phyloP scores from a whole-genome alignment of 1,140 invertebrate species.

The Sarcophaga bullata region DNA sequence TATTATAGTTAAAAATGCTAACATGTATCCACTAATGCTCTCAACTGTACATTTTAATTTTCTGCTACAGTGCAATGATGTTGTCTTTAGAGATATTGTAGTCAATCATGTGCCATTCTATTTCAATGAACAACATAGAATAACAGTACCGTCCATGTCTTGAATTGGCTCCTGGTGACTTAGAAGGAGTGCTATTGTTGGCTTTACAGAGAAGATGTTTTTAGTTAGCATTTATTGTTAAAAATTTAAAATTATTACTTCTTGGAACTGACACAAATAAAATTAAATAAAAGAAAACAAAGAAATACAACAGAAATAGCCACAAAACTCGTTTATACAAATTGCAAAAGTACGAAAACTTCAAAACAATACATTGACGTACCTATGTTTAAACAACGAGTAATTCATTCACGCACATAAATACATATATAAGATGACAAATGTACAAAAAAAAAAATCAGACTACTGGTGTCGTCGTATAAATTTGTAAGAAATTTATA shows the following conservation, averaged over 20 bases:
- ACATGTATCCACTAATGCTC: too few relatives aligned
- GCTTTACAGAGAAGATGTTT: not conserved
- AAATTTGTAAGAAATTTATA: too few relatives aligned
- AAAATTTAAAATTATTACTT: constrained; percentile 46
- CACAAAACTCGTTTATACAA: constrained; percentile 42
- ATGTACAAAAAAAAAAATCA: too few relatives aligned
- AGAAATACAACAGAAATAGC: not conserved
- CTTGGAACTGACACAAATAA: constrained; percentile 35
- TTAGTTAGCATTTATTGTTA: constrained; percentile 43
- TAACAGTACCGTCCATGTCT: not conserved
- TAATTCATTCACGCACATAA: not conserved
- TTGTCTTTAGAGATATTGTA: not conserved
- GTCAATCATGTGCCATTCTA: not conserved
- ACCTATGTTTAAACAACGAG: not conserved
- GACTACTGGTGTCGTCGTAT: too few relatives aligned
- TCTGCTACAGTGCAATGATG: not conserved
- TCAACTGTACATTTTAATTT: too few relatives aligned
- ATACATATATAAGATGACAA: too few relatives aligned
- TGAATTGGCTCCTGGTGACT: constrained; percentile 8
- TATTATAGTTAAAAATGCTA: too few relatives aligned
- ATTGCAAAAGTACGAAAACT: constrained; percentile 40
- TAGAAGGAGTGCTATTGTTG: not conserved
- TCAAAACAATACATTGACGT: constrained; percentile 31
- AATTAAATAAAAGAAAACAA: not conserved
- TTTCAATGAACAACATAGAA: not conserved